A percentile compares a stretch with the other conserved stretches of the same genome.
Evolutionary conservation across 2,797 vertebrate genomes (phyloP).

Genomic region (Schizopygopsis pylzovi): DNA sequence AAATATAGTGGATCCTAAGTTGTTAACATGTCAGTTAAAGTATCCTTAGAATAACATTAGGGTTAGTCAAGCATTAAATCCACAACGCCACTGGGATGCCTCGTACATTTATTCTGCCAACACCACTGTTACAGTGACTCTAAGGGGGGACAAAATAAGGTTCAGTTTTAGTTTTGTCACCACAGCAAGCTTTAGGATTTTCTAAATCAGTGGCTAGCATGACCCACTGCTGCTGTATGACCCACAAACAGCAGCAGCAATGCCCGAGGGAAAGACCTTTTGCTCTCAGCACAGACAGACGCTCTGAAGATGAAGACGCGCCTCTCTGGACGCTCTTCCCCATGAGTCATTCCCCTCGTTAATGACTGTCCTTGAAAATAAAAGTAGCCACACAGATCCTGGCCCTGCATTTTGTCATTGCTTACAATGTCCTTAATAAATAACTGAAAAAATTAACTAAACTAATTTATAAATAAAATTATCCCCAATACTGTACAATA

Average conservation of each 20-base stretch:
- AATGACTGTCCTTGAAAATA: slow-evolving; percentile 13
- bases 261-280: slow-evolving; percentile 37
- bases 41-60: not conserved
- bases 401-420: slow-evolving; percentile 15
- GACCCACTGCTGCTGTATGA: slow-evolving; percentile 62
- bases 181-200: slow-evolving; percentile 73
- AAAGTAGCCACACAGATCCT: slow-evolving; percentile 3
- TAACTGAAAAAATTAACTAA: not conserved
- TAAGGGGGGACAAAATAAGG: not conserved
- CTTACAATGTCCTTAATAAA: not conserved
- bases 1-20: not conserved
- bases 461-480: not conserved
- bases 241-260: slow-evolving; percentile 66
- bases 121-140: slow-evolving; percentile 15
- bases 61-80: not conserved
- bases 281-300: not conserved
- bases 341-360: not conserved
- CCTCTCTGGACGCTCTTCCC: slow-evolving; percentile 22
- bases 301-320: slow-evolving; percentile 34
- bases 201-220: slow-evolving; percentile 55
- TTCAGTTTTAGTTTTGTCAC: slow-evolving; percentile 22
- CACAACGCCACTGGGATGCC: not conserved
- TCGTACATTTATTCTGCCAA: not conserved
- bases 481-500: not conserved
- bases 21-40: not conserved